Conservation (phyloP, 2,113 vertebrate genomes). For the Psilopogon haemacephalus region DNA sequence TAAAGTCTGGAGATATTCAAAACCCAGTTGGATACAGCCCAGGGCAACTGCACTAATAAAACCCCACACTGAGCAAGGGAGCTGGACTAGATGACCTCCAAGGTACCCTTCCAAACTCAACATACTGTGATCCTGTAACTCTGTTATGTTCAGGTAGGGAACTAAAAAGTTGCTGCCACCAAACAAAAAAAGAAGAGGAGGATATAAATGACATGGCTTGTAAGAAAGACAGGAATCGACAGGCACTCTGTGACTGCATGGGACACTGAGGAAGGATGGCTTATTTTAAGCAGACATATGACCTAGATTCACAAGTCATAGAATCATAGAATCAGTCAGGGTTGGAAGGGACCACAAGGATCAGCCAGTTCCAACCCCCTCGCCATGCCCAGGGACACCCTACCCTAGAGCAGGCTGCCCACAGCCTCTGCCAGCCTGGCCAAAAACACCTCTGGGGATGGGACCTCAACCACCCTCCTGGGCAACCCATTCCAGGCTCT, state of each 20-base stretch:
- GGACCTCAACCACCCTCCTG: no score
- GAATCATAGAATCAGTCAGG: no score
- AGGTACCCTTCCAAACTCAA: not conserved
- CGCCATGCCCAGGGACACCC: no score
- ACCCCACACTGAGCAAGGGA: not conserved
- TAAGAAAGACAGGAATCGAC: not conserved
- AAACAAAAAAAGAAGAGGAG: not conserved
- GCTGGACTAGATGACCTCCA: not conserved
- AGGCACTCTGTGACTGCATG: not conserved
- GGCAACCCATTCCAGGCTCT: no score
- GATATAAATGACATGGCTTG: not conserved
- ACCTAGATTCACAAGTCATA: not conserved
- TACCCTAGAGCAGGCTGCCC: no score
- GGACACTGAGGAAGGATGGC: not conserved
- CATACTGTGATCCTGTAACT: not conserved
- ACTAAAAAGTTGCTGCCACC: not conserved
- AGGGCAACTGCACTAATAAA: not conserved
- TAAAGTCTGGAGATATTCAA: not conserved
- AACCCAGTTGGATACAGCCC: not conserved
- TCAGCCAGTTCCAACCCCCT: no score
- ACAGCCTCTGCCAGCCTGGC: no score
- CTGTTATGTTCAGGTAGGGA: not conserved
- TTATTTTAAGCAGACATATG: not conserved
- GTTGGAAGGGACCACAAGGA: no score
- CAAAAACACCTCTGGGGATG: no score